Conservation (phyloP, 2,113 vertebrate species). For the Pelobates fuscus region DNA sequence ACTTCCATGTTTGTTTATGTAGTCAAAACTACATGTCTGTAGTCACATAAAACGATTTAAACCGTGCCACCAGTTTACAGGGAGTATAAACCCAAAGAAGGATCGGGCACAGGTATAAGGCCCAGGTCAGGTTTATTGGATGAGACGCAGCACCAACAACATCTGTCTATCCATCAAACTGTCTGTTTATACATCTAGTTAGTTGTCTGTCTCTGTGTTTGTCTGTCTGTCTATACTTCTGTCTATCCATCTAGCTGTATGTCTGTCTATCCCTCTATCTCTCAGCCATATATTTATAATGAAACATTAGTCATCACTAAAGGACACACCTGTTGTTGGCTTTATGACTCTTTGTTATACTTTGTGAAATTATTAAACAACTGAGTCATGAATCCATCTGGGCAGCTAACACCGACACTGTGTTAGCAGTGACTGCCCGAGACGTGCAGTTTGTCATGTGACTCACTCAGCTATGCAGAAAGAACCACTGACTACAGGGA, state of each 20-base stretch:
- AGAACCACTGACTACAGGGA: not conserved
- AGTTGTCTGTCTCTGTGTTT: not conserved
- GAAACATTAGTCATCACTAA: not conserved
- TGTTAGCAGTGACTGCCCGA: not conserved
- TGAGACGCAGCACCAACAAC: too few relatives aligned
- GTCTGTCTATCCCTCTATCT: not conserved
- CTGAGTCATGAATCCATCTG: not conserved
- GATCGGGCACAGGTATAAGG: too few relatives aligned
- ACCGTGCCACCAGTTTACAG: too few relatives aligned
- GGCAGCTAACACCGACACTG: not conserved
- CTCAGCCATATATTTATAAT: not conserved
- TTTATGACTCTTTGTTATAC: not conserved
- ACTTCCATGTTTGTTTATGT: too few relatives aligned
- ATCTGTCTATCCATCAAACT: too few relatives aligned
- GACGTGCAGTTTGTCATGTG: not conserved
- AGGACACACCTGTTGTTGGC: not conserved
- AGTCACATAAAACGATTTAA: too few relatives aligned
- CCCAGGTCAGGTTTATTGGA: too few relatives aligned
- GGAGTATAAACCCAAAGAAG: too few relatives aligned
- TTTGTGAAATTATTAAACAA: not conserved
- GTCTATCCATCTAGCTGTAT: not conserved
- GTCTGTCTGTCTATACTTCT: not conserved
- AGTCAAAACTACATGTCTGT: too few relatives aligned
- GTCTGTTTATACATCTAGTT: too few relatives aligned
- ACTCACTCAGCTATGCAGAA: not conserved